Percentiles rank a stretch among this genome's conserved stretches.
Evolutionary conservation across 1,140 invertebrate genomes (phyloP).

Genomic region (Lasaia peninsularis): DNA sequence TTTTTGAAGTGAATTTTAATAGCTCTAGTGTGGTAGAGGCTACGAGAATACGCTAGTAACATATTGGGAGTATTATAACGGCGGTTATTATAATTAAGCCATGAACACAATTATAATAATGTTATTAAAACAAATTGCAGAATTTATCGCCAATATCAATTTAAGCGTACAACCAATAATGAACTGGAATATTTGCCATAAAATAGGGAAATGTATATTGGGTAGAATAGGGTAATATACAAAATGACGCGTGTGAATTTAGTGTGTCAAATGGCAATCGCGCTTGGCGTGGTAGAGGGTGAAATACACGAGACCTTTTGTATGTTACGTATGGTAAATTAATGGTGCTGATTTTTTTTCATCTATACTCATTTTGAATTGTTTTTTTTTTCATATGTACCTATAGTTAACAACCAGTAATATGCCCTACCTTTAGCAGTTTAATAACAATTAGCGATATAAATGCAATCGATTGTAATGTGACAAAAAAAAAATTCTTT

Average conservation of each 20-base stretch:
- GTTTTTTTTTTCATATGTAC: no score
- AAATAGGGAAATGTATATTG: neutral
- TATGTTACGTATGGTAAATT: neutral
- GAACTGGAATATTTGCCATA: constrained; percentile 10
- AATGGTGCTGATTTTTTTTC: no score
- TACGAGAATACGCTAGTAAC: no score
- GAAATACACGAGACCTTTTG: constrained; percentile 30
- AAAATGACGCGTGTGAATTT: constrained; percentile 67
- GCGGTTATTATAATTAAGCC: neutral
- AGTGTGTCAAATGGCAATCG: constrained; percentile 72
- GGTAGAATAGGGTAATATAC: constrained; percentile 30
- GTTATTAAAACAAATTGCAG: constrained; percentile 26
- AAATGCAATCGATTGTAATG: no score
- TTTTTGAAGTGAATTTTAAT: no score
- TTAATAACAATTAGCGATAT: no score
- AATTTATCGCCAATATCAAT: constrained; percentile 21
- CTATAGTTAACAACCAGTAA: no score
- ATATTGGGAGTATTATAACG: neutral
- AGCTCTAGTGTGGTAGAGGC: no score
- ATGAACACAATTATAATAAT: neutral
- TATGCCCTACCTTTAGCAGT: no score
- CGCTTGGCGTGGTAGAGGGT: constrained; percentile 37
- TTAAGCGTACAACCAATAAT: constrained; percentile 9
- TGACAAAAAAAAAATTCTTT: no score
- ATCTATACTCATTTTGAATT: no score